phyloP scores from a whole-genome alignment of 1,140 invertebrate genomes.

The Manduca sexta region DNA sequence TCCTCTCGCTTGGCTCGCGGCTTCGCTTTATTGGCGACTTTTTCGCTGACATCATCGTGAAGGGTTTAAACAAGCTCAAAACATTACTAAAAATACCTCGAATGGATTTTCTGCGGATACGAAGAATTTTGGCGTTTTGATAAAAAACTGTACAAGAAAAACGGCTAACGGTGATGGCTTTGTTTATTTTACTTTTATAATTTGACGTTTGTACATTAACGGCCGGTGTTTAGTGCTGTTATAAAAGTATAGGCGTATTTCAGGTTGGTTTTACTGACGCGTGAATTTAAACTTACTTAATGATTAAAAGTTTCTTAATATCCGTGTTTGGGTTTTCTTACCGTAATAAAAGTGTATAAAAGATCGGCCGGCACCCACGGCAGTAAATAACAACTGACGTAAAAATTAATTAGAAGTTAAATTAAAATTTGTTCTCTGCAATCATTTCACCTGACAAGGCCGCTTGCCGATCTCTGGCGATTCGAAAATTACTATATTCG shows the following conservation, averaged over 20 bases:
- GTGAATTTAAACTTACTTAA: background rate
- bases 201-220: conserved; percentile 12
- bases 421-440: too few relatives aligned
- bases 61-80: conserved; percentile 27
- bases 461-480: too few relatives aligned
- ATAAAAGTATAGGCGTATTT: background rate
- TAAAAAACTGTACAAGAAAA: conserved; percentile 2
- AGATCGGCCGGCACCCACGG: background rate
- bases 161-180: conserved; percentile 5
- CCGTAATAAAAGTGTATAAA: conserved; percentile 1
- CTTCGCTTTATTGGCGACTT: conserved; percentile 29
- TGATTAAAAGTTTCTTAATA: conserved; percentile 4
- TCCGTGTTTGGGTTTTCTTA: conserved; percentile 1
- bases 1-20: conserved; percentile 22
- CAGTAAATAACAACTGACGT: background rate
- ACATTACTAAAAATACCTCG: conserved; percentile 29
- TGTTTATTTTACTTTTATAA: conserved; percentile 6
- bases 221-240: background rate
- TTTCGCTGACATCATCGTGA: conserved; percentile 34
- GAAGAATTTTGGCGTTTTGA: conserved; percentile 42
- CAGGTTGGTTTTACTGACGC: background rate
- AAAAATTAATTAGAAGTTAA: background rate
- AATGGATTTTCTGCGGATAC: conserved; percentile 28
- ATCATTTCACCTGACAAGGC: too few relatives aligned
- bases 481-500: too few relatives aligned